Evolutionary conservation across 2,797 vertebrate genomes (phyloP), one percentile per base, ranked within the genome.

Genomic region (Darevskia nairensis): DNA sequence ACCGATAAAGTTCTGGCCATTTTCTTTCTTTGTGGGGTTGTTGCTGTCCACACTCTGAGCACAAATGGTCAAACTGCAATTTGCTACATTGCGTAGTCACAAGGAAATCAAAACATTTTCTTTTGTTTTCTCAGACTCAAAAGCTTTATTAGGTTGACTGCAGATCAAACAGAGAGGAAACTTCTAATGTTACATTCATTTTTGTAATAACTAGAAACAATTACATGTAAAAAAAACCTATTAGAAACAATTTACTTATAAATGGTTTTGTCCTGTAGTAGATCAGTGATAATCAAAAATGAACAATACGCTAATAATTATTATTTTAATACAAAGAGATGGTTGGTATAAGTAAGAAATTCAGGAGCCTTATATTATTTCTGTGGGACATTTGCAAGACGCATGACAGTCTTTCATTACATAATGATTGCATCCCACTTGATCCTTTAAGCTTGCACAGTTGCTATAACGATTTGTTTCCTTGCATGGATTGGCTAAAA

Each of bases 381-480:
- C 76, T 39, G 64, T 80, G 44, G 44, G 19, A 71, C 85, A 86
- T 9, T 29, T 4, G 27, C 85, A 86, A 80, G 76, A 35, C 55
- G 76, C 76, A 1, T 6, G 0, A 11, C 85, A 86, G 0, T 6
- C 0, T 23, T 5, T 0, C 41, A 6, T 78, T 8, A 35, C 0
- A 6, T 10, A 1, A 9, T 35, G 1, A 3, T 25, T 8, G 2
- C 85, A 86, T 32, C 76, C 75, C 76, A 19, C n/a, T 5, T 64
- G 0, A 17, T 50, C 10, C 17, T 23, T 86, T 79, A 79, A 79
- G 0, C 32, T 1, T 1, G 3, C 6, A 11, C 85, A 86, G 44
- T 71, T 86, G 5, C 0, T 3, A 11, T 23, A 80, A 0, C 1
- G 1, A 39, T 86, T 46, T 2, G 0, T 0, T 4, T 86, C 0